These are phyloP conservation scores for Meloidogyne chitwoodi DNA, from an alignment of 1,140 invertebrate species.

Conservation along the genomic window DNA sequence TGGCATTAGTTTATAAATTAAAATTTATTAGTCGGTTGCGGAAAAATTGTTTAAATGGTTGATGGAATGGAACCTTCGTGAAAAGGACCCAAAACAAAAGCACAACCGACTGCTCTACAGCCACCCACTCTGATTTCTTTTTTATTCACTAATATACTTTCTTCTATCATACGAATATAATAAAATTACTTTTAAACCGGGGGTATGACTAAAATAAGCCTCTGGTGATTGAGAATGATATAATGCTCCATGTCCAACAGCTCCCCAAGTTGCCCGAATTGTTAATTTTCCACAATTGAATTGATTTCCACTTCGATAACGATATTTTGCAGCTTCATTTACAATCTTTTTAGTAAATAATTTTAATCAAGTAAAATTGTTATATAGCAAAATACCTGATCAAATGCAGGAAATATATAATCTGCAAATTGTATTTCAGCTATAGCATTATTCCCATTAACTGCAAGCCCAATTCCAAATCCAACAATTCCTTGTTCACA, in stretches of 20 bases:
- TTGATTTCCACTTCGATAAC: constrained; percentile 84
- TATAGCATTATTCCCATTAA: constrained; percentile 80
- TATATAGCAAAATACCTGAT: constrained; percentile 72
- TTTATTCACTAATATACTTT: no score
- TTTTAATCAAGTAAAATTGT: background rate
- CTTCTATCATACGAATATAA: no score
- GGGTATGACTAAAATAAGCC: constrained; percentile 90
- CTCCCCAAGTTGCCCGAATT: constrained; percentile 76
- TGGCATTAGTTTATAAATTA: background rate
- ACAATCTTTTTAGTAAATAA: constrained; percentile 62
- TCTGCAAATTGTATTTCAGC: constrained; percentile 97
- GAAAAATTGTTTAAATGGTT: no score
- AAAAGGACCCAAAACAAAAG: no score
- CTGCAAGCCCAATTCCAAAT: constrained; percentile 90
- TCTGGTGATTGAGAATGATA: constrained; percentile 99
- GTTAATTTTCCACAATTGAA: constrained; percentile 89
- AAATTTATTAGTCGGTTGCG: no score
- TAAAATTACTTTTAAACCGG: constrained; percentile 78
- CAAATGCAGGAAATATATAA: constrained; percentile 98
- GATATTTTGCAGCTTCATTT: constrained; percentile 82
- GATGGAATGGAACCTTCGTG: no score
- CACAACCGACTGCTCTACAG: no score
- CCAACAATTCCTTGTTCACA: constrained; percentile 97
- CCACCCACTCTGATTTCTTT: no score
- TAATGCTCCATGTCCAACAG: constrained; percentile 77